Conservation (phyloP, 2,797 vertebrate genomes). For the Smutsia temminckii region DNA sequence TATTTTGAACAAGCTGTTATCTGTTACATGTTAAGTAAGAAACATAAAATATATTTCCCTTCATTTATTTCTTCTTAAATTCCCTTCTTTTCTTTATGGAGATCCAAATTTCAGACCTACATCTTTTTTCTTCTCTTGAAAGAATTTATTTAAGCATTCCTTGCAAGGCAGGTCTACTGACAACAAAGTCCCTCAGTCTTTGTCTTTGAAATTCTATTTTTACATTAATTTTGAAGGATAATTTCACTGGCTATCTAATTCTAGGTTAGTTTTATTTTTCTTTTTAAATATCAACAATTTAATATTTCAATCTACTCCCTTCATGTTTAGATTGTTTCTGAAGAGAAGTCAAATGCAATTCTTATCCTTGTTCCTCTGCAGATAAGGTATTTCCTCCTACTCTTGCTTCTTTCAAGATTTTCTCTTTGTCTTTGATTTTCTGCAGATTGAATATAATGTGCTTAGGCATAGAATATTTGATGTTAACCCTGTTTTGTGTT, state of each 20-base stretch:
- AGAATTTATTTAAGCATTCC: neutral
- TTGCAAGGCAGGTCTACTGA: neutral
- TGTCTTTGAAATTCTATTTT: neutral
- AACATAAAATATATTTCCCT: neutral
- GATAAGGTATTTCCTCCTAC: neutral
- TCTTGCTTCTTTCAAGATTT: neutral
- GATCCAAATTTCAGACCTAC: neutral
- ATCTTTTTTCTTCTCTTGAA: neutral
- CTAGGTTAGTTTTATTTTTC: neutral
- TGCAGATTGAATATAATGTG: neutral
- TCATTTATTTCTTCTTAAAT: no score
- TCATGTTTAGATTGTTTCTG: neutral
- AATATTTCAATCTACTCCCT: neutral
- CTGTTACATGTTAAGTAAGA: neutral
- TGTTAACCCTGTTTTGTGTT: neutral
- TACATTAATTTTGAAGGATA: neutral
- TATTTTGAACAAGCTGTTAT: neutral
- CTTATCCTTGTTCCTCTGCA: neutral
- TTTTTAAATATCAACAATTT: neutral
- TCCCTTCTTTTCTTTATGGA: neutral
- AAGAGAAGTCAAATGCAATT: neutral
- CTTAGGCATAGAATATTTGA: neutral
- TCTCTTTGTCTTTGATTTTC: neutral
- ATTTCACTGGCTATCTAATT: neutral
- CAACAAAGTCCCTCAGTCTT: neutral